phyloP scores from a whole-genome alignment of 2,797 vertebrate genomes.

The Bryconaethiops microstoma region DNA sequence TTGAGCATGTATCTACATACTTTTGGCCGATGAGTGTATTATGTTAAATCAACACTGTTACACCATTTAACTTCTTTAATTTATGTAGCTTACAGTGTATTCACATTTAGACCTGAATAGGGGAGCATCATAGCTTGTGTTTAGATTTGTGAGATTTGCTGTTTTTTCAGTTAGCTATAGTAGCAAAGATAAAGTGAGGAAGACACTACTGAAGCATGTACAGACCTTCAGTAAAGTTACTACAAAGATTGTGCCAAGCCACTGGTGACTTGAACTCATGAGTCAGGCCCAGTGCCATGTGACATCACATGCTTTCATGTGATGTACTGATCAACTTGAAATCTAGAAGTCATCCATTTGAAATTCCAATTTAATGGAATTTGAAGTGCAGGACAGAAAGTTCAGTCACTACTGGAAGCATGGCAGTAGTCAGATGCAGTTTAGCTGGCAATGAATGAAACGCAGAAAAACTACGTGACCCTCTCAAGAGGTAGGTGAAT shows the following conservation, averaged over 20 bases:
- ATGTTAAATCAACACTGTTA: too few species aligned
- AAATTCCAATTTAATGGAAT: slow-evolving; percentile 82
- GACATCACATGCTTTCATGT: slow-evolving; percentile 87
- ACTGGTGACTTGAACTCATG: slow-evolving; percentile 53
- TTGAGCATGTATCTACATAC: too few species aligned
- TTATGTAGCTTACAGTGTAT: too few species aligned
- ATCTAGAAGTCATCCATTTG: slow-evolving; percentile 78
- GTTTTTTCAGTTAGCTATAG: background rate
- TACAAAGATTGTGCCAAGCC: slow-evolving; percentile 36
- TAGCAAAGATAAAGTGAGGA: too few species aligned
- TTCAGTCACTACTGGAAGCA: slow-evolving; percentile 69
- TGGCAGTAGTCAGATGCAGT: slow-evolving; percentile 66
- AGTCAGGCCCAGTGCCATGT: slow-evolving; percentile 73
- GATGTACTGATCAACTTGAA: slow-evolving; percentile 77
- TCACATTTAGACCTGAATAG: too few species aligned
- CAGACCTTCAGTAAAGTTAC: slow-evolving; percentile 2
- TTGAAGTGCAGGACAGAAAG: slow-evolving; percentile 73
- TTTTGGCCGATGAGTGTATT: too few species aligned
- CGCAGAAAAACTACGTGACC: slow-evolving; percentile 35
- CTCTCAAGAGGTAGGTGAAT: slow-evolving; percentile 55
- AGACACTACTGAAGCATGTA: background rate
- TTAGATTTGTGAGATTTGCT: too few species aligned
- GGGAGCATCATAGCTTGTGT: too few species aligned
- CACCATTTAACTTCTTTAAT: too few species aligned
- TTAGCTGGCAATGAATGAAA: slow-evolving; percentile 62